Evolutionary conservation across 1,140 invertebrate genomes (phyloP), one percentile per base, ranked within the genome.

Genomic region (Reticulitermes speratus): DNA sequence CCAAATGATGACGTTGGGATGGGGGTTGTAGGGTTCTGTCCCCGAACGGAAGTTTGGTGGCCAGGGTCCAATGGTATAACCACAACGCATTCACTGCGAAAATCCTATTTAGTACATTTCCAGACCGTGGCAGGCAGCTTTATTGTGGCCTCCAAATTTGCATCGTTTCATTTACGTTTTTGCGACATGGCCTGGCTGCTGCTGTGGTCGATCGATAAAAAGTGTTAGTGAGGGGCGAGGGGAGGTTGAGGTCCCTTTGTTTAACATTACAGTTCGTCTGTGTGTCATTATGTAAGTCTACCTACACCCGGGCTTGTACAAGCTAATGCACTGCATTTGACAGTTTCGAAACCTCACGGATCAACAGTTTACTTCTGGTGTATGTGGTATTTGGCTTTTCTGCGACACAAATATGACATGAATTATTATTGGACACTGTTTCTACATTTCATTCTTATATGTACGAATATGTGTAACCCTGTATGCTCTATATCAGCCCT

Each of bases 121-220:
- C 65, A 75, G 65, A 75, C n/a, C n/a, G 65, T 75, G 65, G n/a
- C 11, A 55, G 65, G 65, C n/a, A 30, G 65, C 65, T 75, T 75
- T 75, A 75, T 75, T 75, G 65, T 75, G 65, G 65, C 65, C 65
- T 75, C 65, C 6, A 30, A n/a, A 75, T 75, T 75, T 75, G 55
- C 55, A 59, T 59, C 55, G 55, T 59, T 59, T 59, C 55, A 59
- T 59, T 59, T 59, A 75, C 65, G 3, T 75, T 30, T n/a, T 75
- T 75, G 9, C 59, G 59, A 65, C 65, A 75, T 30, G 65, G n/a
- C 25, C n/a, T 14, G 11, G 65, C 65, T 75, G n/a, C n/a, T 75
- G n/a, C n/a, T 75, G 65, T 30, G 65, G 25, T 30, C 25, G 14
- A 75, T 75, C 65, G 65, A 75, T 30, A 75, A 75, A 75, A 75